These are phyloP conservation scores for Drosophila rufa DNA, from an alignment of 1,140 invertebrate genomes.

Conservation along the genomic window DNA sequence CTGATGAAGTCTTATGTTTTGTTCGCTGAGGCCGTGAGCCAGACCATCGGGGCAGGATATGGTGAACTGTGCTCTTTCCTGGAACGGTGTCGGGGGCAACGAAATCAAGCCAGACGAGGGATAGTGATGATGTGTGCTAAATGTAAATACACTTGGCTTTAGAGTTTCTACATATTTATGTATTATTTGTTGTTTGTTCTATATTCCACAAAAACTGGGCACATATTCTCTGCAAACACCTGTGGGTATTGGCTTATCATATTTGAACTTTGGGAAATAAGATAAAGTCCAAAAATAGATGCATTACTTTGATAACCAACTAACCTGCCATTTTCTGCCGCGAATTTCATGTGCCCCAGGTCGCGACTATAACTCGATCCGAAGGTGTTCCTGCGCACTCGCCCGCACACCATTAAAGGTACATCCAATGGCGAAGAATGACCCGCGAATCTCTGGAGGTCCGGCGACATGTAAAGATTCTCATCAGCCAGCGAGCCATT, in stretches of 20 bases:
- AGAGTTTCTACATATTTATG: too few relatives aligned
- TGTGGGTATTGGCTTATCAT: too few relatives aligned
- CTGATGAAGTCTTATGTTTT: constrained; percentile 92
- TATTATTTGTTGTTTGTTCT: too few relatives aligned
- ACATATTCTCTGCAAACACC: too few relatives aligned
- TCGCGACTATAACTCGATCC: constrained; percentile 64
- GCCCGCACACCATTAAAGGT: constrained; percentile 20
- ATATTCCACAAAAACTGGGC: too few relatives aligned
- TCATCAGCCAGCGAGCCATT: constrained; percentile 38
- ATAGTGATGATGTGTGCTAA: constrained; percentile 54
- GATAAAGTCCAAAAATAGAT: neutral
- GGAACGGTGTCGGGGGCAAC: constrained; percentile 72
- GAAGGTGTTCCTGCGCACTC: constrained; percentile 55
- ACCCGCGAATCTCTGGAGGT: constrained; percentile 37
- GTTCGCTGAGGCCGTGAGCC: constrained; percentile 90
- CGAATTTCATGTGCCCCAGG: constrained; percentile 38
- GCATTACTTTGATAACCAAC: neutral
- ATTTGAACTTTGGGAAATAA: too few relatives aligned
- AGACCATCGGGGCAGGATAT: constrained; percentile 91
- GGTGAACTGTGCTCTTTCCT: constrained; percentile 68
- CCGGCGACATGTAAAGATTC: constrained; percentile 24
- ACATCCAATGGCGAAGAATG: constrained; percentile 36
- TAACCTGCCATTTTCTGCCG: constrained; percentile 50
- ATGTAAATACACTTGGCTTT: neutral
- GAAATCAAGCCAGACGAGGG: constrained; percentile 64